Evolutionary conservation across 2,888 invertebrate genomes (phyloP), one percentile per base, ranked within the genome.

Genomic region (Pachydiplax longipennis): DNA sequence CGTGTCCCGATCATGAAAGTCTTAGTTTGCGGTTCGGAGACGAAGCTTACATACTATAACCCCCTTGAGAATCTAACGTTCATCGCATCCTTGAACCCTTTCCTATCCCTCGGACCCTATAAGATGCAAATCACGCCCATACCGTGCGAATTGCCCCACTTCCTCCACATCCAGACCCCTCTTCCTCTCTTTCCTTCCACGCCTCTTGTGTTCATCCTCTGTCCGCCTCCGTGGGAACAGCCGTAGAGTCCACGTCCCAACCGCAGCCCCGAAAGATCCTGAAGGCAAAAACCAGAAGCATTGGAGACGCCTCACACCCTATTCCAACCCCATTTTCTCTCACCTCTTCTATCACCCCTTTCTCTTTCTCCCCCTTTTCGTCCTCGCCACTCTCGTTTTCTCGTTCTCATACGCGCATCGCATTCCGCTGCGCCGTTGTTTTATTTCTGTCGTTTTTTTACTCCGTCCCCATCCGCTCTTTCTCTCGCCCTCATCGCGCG

Each of bases 251-350:
- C 58, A 22, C 87, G 61, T 87, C 87, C 65, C 87, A 87, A 87
- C 87, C 65, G 87, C 87, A 65, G 22, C 18, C 18, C 87, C 65
- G 31, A 37, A 87, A n/a, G 37, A 61, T 35, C 61, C 18, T 1
- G 61, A 65, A 15, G 65, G 87, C 87, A 87, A 87, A 87, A 87
- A 87, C 87, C 6, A 35, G 87, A 87, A 61, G 37, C 65, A 87
- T 87, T 61, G 87, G 87, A 65, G 31, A 58, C 87, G 35, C 65
- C 22, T 37, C 40, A 37, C 61, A n/a, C 87, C 81, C 81, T 81
- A n/a, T 40, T 18, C 37, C 81, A 81, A 22, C 81, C 44, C 81
- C 8, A 2, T 44, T 37, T 81, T 37, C 81, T 37, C 81, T 81
- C 81, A 81, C 37, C 81, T 44, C 81, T 12, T 35, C 61, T 10